Conservation (phyloP, 2,113 vertebrate species). For the Plotosus lineatus region DNA sequence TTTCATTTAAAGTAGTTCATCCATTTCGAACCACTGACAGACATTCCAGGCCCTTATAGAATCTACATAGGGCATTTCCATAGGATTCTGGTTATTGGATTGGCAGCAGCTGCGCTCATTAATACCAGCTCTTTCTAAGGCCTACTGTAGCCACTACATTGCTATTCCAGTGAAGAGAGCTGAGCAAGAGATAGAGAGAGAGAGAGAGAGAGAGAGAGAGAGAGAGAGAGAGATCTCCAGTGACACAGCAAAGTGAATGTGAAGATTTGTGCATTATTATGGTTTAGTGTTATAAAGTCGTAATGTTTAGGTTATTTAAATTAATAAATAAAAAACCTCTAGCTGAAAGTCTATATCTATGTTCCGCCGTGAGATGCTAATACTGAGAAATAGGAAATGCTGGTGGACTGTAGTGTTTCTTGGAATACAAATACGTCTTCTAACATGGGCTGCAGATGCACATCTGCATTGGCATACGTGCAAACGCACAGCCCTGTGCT, state of each 20-base stretch:
- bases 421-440: conserved; percentile 13
- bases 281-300: background rate
- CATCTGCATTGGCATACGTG: conserved; percentile 17
- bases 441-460: conserved; percentile 18
- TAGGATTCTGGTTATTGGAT: conserved; percentile 19
- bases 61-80: conserved; percentile 11
- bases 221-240: background rate
- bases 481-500: conserved; percentile 15
- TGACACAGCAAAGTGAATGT: conserved; percentile 10
- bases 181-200: background rate
- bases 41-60: conserved; percentile 1
- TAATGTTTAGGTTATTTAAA: background rate
- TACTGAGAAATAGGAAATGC: background rate
- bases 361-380: background rate
- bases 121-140: conserved; percentile 45
- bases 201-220: background rate
- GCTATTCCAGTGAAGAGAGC: background rate
- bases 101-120: conserved; percentile 59
- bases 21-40: conserved; percentile 17
- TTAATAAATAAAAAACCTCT: background rate
- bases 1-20: background rate
- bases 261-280: background rate
- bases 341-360: background rate
- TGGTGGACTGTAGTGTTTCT: conserved; percentile 17
- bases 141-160: conserved; percentile 25